A percentile compares a stretch with the other conserved stretches of the same genome.
phyloP scores from a whole-genome alignment of 2,113 vertebrate species.

The Ameiurus melas region DNA sequence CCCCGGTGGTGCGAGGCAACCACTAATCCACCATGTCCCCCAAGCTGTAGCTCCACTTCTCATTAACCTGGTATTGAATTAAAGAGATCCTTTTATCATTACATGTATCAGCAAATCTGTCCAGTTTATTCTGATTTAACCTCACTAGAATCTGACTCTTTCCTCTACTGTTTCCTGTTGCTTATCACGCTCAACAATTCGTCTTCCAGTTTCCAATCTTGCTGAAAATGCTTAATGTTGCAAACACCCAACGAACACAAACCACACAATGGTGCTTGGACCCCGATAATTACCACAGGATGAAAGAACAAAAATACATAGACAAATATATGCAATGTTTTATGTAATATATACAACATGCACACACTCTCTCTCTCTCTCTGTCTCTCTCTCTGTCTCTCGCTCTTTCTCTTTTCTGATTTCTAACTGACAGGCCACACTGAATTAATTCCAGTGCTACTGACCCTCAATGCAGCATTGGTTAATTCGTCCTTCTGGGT shows the following conservation, averaged over 20 bases:
- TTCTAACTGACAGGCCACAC: background rate
- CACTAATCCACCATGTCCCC: no score
- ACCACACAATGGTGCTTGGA: background rate
- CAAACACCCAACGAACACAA: background rate
- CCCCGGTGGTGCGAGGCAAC: no score
- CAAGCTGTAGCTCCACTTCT: background rate
- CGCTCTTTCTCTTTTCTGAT: background rate
- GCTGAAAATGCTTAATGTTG: background rate
- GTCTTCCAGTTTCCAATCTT: background rate
- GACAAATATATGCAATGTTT: background rate
- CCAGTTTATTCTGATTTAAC: background rate
- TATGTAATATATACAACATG: background rate
- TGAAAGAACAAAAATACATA: background rate
- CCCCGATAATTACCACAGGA: background rate
- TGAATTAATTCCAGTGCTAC: slow-evolving; percentile 22
- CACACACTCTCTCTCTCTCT: background rate
- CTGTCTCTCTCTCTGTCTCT: background rate
- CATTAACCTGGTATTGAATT: background rate
- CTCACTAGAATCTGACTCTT: background rate
- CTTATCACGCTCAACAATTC: background rate
- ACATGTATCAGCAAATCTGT: background rate
- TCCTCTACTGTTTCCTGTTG: background rate
- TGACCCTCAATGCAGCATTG: slow-evolving; percentile 28
- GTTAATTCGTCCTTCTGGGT: slow-evolving; percentile 29
- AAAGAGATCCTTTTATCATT: background rate